phyloP scores from a whole-genome alignment of 2,797 vertebrate genomes.

The Acanthurus leucopareius region DNA sequence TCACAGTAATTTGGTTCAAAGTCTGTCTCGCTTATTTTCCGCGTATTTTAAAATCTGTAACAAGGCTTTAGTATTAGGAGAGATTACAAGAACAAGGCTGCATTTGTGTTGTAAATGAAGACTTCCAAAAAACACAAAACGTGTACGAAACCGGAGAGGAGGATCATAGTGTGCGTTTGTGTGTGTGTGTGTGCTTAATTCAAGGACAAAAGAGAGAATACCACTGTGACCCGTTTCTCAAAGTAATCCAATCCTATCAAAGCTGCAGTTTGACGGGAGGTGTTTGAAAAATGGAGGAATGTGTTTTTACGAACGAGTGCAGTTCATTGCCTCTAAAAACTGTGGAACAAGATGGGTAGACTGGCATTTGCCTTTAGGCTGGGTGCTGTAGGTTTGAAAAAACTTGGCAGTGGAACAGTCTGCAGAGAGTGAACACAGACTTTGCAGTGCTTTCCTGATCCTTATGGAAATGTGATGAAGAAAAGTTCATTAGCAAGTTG shows the following conservation, averaged over 20 bases:
- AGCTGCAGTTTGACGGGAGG: constrained; percentile 9
- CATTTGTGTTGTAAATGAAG: background rate
- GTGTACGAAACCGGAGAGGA: constrained; percentile 44
- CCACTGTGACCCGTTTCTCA: constrained; percentile 56
- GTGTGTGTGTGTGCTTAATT: constrained; percentile 12
- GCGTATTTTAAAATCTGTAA: background rate
- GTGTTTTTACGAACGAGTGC: background rate
- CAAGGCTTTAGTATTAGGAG: background rate
- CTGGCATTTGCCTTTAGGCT: constrained; percentile 12
- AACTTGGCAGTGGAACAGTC: background rate
- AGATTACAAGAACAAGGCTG: constrained; percentile 14
- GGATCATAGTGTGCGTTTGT: constrained; percentile 5
- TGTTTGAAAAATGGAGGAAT: constrained; percentile 7
- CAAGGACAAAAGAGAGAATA: constrained; percentile 40
- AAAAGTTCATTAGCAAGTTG: background rate
- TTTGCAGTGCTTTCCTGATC: background rate
- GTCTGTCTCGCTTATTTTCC: constrained; percentile 1
- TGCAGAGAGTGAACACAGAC: background rate
- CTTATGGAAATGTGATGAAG: constrained; percentile 5
- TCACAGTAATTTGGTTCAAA: background rate
- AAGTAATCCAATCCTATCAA: constrained; percentile 63
- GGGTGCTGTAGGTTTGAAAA: background rate
- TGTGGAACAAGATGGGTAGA: background rate
- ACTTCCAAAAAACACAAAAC: constrained; percentile 11
- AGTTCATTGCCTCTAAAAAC: background rate